These are phyloP conservation scores for Melanchra persicariae DNA, from an alignment of 2,888 invertebrate genomes.

Conservation along the genomic window DNA sequence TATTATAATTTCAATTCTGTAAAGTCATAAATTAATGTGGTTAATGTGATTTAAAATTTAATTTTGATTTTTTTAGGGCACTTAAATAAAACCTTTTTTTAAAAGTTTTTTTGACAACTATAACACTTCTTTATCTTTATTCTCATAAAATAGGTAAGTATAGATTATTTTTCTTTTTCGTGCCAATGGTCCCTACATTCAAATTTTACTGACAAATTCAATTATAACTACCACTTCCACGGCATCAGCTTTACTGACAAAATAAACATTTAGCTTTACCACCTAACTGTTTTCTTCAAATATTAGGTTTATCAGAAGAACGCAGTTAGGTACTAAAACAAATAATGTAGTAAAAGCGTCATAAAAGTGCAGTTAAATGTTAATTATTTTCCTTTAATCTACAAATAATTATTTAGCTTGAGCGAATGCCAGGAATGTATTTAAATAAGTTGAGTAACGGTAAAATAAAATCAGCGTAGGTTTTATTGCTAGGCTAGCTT, in stretches of 20 bases:
- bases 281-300: neutral
- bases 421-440: constrained; percentile 7
- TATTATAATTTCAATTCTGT: too few relatives aligned
- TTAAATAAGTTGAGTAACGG: neutral
- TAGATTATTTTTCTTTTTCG: too few relatives aligned
- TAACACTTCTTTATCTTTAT: too few relatives aligned
- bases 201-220: too few relatives aligned
- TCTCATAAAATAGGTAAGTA: too few relatives aligned
- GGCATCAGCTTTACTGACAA: neutral
- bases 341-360: constrained; percentile 7
- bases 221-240: too few relatives aligned
- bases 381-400: constrained; percentile 4
- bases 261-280: neutral
- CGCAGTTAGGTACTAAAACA: neutral
- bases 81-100: too few relatives aligned
- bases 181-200: too few relatives aligned
- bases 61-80: too few relatives aligned
- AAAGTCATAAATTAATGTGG: too few relatives aligned
- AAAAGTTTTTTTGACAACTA: too few relatives aligned
- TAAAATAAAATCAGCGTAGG: neutral
- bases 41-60: too few relatives aligned
- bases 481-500: neutral
- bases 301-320: neutral
- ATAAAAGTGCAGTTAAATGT: constrained; percentile 28
- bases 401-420: neutral